A percentile compares a stretch with the other conserved stretches of the same genome.
Evolutionary conservation across 2,888 invertebrate species (phyloP).

Genomic region (Lagria hirta): DNA sequence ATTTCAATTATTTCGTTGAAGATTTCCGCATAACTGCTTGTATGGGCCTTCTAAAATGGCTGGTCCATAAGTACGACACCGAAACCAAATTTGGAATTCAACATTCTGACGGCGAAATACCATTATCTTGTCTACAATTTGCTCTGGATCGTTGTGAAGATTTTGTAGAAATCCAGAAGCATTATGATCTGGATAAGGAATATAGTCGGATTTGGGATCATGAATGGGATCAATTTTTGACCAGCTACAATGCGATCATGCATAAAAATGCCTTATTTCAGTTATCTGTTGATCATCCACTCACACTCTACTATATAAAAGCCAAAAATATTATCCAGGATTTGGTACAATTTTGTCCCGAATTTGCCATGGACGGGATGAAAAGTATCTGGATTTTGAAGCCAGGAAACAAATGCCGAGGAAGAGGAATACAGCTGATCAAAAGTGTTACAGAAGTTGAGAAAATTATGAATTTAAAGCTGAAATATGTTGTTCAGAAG

Average conservation of each 20-base stretch:
- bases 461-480: slow-evolving; percentile 66
- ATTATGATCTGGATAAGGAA: slow-evolving; percentile 73
- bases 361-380: slow-evolving; percentile 80
- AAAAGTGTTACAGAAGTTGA: slow-evolving; percentile 85
- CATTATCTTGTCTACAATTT: slow-evolving; percentile 76
- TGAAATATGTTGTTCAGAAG: slow-evolving; percentile 90
- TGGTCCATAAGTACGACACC: slow-evolving; percentile 58
- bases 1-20: slow-evolving; percentile 79
- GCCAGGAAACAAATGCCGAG: slow-evolving; percentile 90
- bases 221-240: slow-evolving; percentile 87
- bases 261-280: slow-evolving; percentile 58
- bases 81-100: slow-evolving; percentile 60
- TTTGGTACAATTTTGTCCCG: slow-evolving; percentile 75
- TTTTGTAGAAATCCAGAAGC: slow-evolving; percentile 71
- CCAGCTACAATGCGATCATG: slow-evolving; percentile 68
- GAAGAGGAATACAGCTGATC: slow-evolving; percentile 85
- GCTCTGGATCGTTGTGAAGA: slow-evolving; percentile 78
- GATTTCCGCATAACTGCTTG: slow-evolving; percentile 91
- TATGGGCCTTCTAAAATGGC: slow-evolving; percentile 78
- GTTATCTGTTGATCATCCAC: slow-evolving; percentile 33
- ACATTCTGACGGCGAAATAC: slow-evolving; percentile 66
- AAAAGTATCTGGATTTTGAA: slow-evolving; percentile 94
- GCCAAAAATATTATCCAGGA: slow-evolving; percentile 65
- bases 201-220: slow-evolving; percentile 68
- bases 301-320: slow-evolving; percentile 46